Base-by-base conservation (phyloP, 2,888 invertebrate genomes). In the Ormyrus pomaceus region DNA sequence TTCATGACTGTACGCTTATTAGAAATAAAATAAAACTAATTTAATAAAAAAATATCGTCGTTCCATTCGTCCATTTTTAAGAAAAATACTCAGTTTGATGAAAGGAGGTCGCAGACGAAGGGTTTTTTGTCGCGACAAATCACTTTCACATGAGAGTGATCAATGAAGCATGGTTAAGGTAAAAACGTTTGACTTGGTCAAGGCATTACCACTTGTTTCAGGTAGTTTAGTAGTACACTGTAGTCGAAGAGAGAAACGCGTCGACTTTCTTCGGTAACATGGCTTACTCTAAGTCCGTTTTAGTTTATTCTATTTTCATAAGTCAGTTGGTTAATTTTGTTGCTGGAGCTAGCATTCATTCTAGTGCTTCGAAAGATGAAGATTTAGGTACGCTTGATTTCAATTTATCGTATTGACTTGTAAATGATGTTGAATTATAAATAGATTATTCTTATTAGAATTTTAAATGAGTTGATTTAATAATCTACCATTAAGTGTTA, bases 91-190 rank as follows among this genome's bases (percentile, higher is more conserved):
- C 11, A 73, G 77, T 64, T 62, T 13, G 19, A 75, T 64, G 71
- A 74, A 79, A 82, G 58, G 61, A 76, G 79, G 69, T 76, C 76
- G 11, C 34, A 61, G 65, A 70, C 50, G 55, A 53, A 72, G 50
- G 10, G 13, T 77, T 81, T 81, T 79, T 81, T 65, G 46, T 19
- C n/a, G 11, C 9, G 11, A 10, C 46, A 73, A 77, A 77, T 76
- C 77, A 83, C 87, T 86, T 86, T 87, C 87, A 85, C 85, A 80
- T 80, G 81, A 85, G 75, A 76, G 73, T 76, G 82, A 73, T 83
- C 82, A 81, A 70, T 84, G 80, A 83, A 85, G 86, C 86, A 83
- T 86, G 59, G 13, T 75, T 55, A 2, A 48, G 48, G 65, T 53
- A 83, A 85, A 83, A 84, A 83, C 73, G 72, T 79, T 19, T 53